These are phyloP conservation scores for Drosophila flavopinicola DNA, from an alignment of 2,888 invertebrate species.

Conservation along the genomic window DNA sequence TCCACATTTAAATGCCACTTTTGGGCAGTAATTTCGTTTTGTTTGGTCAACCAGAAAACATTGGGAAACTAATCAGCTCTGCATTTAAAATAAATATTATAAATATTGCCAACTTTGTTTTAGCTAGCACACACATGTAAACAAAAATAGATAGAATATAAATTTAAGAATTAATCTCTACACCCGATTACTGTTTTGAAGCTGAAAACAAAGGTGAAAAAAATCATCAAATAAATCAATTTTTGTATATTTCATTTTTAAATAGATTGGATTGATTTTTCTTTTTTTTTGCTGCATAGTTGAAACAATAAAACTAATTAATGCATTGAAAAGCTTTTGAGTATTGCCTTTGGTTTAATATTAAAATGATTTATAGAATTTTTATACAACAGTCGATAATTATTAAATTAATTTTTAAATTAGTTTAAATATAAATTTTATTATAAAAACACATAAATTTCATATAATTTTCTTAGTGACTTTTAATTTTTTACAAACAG, in stretches of 20 bases:
- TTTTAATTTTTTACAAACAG: too few relatives aligned
- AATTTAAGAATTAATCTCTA: constrained; percentile 8
- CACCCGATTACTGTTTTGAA: not conserved
- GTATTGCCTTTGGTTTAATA: not conserved
- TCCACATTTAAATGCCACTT: constrained; percentile 32
- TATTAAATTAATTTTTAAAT: not conserved
- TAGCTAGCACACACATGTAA: constrained; percentile 2
- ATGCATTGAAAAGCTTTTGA: not conserved
- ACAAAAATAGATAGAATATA: constrained; percentile 10
- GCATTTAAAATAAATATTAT: constrained; percentile 40
- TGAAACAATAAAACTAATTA: not conserved
- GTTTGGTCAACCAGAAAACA: constrained; percentile 27
- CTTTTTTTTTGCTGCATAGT: not conserved
- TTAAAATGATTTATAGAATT: not conserved
- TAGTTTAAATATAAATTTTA: not conserved
- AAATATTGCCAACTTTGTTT: constrained; percentile 23
- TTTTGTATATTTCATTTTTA: not conserved
- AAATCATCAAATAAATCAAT: not conserved
- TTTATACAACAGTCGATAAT: not conserved
- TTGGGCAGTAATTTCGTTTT: constrained; percentile 23
- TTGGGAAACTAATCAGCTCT: constrained; percentile 47
- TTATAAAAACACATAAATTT: not conserved
- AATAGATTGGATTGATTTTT: not conserved
- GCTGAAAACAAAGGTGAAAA: not conserved
- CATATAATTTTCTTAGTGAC: too few relatives aligned